Evolutionary conservation across 2,113 vertebrate species (phyloP), one percentile per base, ranked within the genome.

Genomic region (Ciconia stormi): DNA sequence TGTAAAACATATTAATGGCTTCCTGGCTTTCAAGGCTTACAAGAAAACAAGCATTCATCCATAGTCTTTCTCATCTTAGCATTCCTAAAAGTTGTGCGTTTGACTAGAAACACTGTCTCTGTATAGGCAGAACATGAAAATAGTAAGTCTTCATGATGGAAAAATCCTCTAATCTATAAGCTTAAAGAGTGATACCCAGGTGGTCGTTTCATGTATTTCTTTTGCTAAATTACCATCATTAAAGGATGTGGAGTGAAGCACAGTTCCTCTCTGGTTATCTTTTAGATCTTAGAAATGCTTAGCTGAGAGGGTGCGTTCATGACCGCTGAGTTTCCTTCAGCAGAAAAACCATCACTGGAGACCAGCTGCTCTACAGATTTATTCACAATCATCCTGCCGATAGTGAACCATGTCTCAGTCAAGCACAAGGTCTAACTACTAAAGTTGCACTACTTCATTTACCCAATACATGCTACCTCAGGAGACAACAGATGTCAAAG

Each of bases 341-440:
- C 26, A 89, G 70, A 58, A 67, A 58, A 46, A 4, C 3, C 47
- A 44, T 36, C 47, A 65, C 9, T 15, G 58, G 34, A 29, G 19
- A 71, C 26, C 16, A 44, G 10, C 38, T 62, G 17, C 55, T 72
- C 32, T 49, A 42, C 34, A 53, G 63, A n/a, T 70, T 49, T 71
- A 25, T 38, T 61, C 32, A 46, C 9, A 71, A n/a, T 13, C 0
- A 6, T 66, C 17, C 34, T 71, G n/a, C 27, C 2, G 0, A 1
- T 38, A 52, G 18, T 26, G 52, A 38, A 70, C 8, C 16, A 71
- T 42, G 47, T 26, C 44, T 27, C 55, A 65, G 38, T 38, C 46
- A 56, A 61, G 6, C 40, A 56, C n/a, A 50, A 76, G 44, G 13
- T 50, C 40, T 71, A 50, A 55, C 40, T 42, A 23, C 40, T 34